These are phyloP conservation scores for Apamea epomidion DNA, from an alignment of 2,888 invertebrate species.

Conservation along the genomic window DNA sequence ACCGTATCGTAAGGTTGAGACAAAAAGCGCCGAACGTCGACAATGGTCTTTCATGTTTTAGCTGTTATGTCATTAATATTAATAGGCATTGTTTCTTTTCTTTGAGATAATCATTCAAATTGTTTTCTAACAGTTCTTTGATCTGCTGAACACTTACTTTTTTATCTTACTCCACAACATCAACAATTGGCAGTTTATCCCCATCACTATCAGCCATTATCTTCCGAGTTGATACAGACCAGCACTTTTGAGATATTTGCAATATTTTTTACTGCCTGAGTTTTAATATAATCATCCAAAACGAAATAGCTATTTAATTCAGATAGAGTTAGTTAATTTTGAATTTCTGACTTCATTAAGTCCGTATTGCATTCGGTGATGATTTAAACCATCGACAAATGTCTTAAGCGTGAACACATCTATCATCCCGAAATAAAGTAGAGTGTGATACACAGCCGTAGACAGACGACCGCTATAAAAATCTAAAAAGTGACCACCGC, in stretches of 20 bases:
- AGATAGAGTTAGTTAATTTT: not conserved
- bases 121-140: not conserved
- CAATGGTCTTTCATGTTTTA: conserved; percentile 50
- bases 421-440: conserved; percentile 25
- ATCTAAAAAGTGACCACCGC: conserved; percentile 82
- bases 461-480: conserved; percentile 66
- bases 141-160: not conserved
- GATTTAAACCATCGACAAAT: conserved; percentile 38
- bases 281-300: not conserved
- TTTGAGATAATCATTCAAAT: conserved; percentile 9
- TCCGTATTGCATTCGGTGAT: conserved; percentile 2
- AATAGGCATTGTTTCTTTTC: conserved; percentile 36
- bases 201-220: not conserved
- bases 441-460: conserved; percentile 62
- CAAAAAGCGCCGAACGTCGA: conserved; percentile 38
- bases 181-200: not conserved
- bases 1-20: conserved; percentile 71
- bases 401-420: conserved; percentile 27
- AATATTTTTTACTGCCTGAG: not conserved
- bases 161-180: not conserved
- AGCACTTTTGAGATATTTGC: not conserved
- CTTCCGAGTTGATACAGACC: not conserved
- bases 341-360: conserved; percentile 19
- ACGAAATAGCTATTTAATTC: not conserved
- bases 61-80: conserved; percentile 59